A percentile compares a stretch with the other conserved stretches of the same genome.
These are phyloP conservation scores for Triplophysa siluroides DNA, from an alignment of 2,113 vertebrate species.

Conservation along the genomic window DNA sequence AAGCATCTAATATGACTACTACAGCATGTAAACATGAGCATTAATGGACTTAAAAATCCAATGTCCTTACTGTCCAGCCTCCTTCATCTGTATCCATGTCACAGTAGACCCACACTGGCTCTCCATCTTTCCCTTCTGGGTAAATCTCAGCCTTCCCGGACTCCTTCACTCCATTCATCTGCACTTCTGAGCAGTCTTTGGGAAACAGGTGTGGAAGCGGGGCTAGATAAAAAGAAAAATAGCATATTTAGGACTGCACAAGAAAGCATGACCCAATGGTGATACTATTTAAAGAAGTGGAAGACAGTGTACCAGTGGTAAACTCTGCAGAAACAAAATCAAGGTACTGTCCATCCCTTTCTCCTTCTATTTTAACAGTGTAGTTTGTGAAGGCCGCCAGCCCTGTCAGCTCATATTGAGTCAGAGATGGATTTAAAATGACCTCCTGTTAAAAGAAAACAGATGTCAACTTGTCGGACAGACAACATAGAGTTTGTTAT, in stretches of 20 bases:
- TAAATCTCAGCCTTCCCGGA: constrained; percentile 78
- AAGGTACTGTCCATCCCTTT: constrained; percentile 66
- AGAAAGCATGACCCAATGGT: neutral
- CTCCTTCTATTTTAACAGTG: constrained; percentile 74
- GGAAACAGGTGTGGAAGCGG: constrained; percentile 77
- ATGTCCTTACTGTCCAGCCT: constrained; percentile 77
- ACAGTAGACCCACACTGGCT: constrained; percentile 71
- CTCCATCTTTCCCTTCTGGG: constrained; percentile 65
- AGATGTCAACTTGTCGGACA: neutral
- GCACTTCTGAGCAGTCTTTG: constrained; percentile 85
- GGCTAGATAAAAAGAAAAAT: constrained; percentile 61
- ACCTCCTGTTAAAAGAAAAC: constrained; percentile 72
- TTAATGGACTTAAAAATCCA: too few relatives aligned
- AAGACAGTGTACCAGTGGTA: constrained; percentile 76
- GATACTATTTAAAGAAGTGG: neutral
- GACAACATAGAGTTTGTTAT: neutral
- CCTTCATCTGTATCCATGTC: constrained; percentile 82
- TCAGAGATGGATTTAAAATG: constrained; percentile 69
- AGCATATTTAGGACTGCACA: neutral
- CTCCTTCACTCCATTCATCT: constrained; percentile 76
- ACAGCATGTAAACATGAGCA: too few relatives aligned
- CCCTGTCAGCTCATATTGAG: constrained; percentile 72
- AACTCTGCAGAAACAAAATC: constrained; percentile 77
- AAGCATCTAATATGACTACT: too few relatives aligned
- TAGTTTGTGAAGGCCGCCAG: constrained; percentile 79